Conservation (phyloP, 2,888 invertebrate genomes). For the Eulithis prunata region DNA sequence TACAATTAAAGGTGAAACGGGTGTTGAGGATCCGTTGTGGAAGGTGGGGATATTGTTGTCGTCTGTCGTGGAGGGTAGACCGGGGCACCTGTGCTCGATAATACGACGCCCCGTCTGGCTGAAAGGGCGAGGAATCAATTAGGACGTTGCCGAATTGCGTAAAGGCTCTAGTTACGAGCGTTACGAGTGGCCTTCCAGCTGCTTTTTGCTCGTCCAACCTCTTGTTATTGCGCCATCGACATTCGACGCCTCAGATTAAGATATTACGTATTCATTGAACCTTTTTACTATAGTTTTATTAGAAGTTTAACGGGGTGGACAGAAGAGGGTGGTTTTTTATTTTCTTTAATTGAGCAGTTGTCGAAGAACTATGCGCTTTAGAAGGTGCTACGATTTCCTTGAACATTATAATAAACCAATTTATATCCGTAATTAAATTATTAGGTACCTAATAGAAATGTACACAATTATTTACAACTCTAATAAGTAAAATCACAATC, state of each 20-base stretch:
- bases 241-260: conserved; percentile 76
- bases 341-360: conserved; percentile 33
- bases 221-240: conserved; percentile 80
- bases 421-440: neutral
- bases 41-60: conserved; percentile 68
- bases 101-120: conserved; percentile 80
- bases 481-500: conserved; percentile 39
- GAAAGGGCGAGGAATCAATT: conserved; percentile 83
- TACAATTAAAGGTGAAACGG: conserved; percentile 75
- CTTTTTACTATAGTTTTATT: conserved; percentile 65
- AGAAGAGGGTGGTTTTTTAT: conserved; percentile 40
- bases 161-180: conserved; percentile 81
- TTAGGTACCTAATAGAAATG: neutral
- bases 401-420: conserved; percentile 4
- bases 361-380: neutral
- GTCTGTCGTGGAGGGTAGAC: conserved; percentile 68
- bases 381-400: neutral
- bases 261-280: conserved; percentile 75
- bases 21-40: conserved; percentile 64
- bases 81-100: conserved; percentile 80
- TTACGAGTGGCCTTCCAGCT: conserved; percentile 76
- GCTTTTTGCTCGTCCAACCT: conserved; percentile 81
- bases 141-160: conserved; percentile 80
- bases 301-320: conserved; percentile 44
- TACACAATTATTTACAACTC: conserved; percentile 11